Conservation (phyloP, 2,888 invertebrate species). For the Euzophera pinguis region DNA sequence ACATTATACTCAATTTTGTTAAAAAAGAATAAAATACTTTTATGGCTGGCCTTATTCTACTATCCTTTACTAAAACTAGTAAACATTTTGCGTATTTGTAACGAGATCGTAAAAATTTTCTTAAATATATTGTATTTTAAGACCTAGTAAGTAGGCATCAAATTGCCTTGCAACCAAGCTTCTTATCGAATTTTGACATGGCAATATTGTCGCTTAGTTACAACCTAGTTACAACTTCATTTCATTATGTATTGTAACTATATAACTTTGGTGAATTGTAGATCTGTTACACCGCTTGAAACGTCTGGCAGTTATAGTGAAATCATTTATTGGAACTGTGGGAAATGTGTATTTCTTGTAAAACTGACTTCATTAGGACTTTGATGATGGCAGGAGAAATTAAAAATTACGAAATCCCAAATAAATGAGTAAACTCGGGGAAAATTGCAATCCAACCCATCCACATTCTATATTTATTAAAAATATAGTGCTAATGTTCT, state of each 20-base stretch:
- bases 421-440: no score
- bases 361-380: no score
- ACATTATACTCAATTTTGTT: not conserved
- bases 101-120: not conserved
- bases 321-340: no score
- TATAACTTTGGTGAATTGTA: no score
- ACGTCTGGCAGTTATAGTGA: no score
- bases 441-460: no score
- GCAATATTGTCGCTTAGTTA: not conserved
- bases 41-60: not conserved
- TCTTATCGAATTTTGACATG: constrained; percentile 11
- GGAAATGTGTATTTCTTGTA: no score
- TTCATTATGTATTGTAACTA: not conserved
- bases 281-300: no score
- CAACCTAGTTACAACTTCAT: constrained; percentile 4
- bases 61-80: not conserved
- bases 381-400: no score
- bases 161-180: not conserved
- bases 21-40: not conserved
- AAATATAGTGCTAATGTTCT: no score
- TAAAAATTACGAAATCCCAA: no score
- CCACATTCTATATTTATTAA: no score
- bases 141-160: not conserved
- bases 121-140: not conserved
- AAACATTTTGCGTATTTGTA: not conserved